Percentiles rank a stretch among this genome's conserved stretches.
Evolutionary conservation across 2,797 vertebrate genomes (phyloP).

Genomic region (Syndactyla subalaris): DNA sequence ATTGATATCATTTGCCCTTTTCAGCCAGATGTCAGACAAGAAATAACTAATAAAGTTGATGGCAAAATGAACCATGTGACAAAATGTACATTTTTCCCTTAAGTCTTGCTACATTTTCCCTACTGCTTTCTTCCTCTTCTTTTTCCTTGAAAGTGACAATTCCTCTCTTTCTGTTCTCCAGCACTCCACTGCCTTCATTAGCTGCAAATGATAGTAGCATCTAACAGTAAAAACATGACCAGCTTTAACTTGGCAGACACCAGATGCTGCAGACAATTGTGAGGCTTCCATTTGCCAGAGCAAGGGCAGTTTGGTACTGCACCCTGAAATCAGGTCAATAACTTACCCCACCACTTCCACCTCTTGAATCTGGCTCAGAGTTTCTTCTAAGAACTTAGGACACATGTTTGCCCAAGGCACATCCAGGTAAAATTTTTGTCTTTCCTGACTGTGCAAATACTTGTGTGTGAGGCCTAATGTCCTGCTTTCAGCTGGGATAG

Average conservation of each 20-base stretch:
- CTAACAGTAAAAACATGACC: not conserved
- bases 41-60: not conserved
- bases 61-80: not conserved
- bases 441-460: not conserved
- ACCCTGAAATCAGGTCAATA: not conserved
- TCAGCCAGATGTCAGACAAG: not conserved
- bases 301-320: not conserved
- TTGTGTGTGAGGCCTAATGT: not conserved
- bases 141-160: not conserved
- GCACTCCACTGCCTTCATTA: not conserved
- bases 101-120: not conserved
- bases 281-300: not conserved
- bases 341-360: not conserved
- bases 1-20: not conserved
- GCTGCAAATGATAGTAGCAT: not conserved
- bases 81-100: not conserved
- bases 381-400: not conserved
- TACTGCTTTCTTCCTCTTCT: not conserved
- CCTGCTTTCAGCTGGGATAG: not conserved
- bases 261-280: not conserved
- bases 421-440: not conserved
- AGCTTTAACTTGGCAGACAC: not conserved
- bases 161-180: not conserved
- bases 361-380: not conserved
- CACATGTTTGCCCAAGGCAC: not conserved